Percentiles rank a stretch among this genome's conserved stretches.
These are phyloP conservation scores for Morus bassanus DNA, from an alignment of 2,797 vertebrate species.

Conservation along the genomic window DNA sequence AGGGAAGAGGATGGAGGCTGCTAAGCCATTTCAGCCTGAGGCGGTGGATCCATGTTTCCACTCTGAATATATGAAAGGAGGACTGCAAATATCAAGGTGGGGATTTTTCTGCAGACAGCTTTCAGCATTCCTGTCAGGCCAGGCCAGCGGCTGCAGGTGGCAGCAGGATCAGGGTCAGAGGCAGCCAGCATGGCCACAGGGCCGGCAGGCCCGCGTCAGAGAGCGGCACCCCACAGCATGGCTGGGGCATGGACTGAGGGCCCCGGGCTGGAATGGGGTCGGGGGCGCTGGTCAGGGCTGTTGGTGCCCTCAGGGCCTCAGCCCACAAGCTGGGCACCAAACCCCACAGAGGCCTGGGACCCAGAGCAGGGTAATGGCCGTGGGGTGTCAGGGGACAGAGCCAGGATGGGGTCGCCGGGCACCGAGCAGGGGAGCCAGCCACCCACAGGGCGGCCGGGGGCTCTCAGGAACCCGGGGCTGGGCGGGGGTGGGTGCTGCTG, in stretches of 20 bases:
- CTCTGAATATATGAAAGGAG: background rate
- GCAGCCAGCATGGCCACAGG: too few relatives aligned
- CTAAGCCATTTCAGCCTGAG: background rate
- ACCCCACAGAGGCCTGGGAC: too few relatives aligned
- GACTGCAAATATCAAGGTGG: background rate
- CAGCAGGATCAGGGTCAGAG: background rate
- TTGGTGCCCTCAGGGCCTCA: background rate
- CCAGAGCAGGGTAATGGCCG: background rate
- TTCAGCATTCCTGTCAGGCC: background rate
- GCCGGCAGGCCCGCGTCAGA: background rate
- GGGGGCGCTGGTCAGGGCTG: background rate
- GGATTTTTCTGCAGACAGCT: background rate
- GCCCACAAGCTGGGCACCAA: background rate
- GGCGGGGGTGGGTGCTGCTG: too few relatives aligned
- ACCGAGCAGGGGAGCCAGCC: background rate
- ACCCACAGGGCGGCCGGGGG: background rate
- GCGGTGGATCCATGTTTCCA: fast-evolving
- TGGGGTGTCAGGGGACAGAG: background rate
- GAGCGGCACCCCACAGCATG: background rate
- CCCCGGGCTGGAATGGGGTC: too few relatives aligned
- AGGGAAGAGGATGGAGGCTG: background rate
- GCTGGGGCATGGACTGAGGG: background rate
- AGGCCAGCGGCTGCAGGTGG: too few relatives aligned
- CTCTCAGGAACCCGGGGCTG: background rate
- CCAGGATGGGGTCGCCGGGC: too few relatives aligned